A percentile compares a stretch with the other conserved stretches of the same genome.
Evolutionary conservation across 1,140 invertebrate species (phyloP).

Genomic region (Plectrocnemia conspersa): DNA sequence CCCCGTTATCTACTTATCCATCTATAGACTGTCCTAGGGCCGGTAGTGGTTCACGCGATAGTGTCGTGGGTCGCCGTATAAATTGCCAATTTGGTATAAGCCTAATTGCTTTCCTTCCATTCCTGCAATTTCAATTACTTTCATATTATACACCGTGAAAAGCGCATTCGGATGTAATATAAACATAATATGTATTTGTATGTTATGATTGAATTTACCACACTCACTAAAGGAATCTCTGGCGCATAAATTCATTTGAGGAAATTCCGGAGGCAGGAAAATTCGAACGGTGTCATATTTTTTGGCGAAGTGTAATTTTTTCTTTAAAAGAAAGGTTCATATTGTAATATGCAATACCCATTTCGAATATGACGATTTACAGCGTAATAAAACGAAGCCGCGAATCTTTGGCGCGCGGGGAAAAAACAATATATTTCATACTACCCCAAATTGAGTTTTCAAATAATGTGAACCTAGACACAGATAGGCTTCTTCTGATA

Average conservation of each 20-base stretch:
- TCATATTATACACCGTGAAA: constrained; percentile 17
- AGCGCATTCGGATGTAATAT: not conserved
- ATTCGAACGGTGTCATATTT: too few relatives aligned
- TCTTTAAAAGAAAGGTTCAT: constrained; percentile 1
- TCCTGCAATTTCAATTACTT: constrained; percentile 33
- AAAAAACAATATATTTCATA: constrained; percentile 33
- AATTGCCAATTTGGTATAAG: constrained; percentile 32
- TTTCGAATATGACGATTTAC: constrained; percentile 34
- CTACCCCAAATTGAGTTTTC: constrained; percentile 33
- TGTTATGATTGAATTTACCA: too few relatives aligned
- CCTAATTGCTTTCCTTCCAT: constrained; percentile 32
- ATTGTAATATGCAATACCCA: constrained; percentile 26
- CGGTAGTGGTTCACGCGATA: not conserved
- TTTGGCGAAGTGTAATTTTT: not conserved
- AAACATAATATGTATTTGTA: too few relatives aligned
- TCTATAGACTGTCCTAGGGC: constrained; percentile 2
- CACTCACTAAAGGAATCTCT: too few relatives aligned
- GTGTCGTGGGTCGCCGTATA: not conserved
- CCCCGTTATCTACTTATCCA: constrained; percentile 4
- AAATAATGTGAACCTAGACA: constrained; percentile 30
- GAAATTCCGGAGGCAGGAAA: too few relatives aligned
- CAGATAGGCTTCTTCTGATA: constrained; percentile 15
- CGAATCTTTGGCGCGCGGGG: constrained; percentile 18
- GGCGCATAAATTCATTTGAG: too few relatives aligned
- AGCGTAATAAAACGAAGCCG: constrained; percentile 31